Base-by-base conservation (phyloP, 2,797 vertebrate genomes). In the Bryconaethiops microstoma region DNA sequence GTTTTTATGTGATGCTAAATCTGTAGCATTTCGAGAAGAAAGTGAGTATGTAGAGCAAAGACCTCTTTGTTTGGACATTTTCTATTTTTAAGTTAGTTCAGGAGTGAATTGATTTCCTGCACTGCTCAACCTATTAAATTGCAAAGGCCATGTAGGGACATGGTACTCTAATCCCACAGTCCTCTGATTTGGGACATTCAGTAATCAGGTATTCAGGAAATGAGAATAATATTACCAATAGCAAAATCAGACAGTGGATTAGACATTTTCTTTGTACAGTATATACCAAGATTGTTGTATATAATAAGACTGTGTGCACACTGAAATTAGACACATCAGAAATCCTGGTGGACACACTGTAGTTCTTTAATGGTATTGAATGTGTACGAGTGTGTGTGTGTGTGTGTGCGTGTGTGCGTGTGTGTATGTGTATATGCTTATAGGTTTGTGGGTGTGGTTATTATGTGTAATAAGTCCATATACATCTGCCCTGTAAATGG, bases 101-200 rank as follows among this genome's bases (percentile, higher is more conserved):
- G 17, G 9, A 21, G 52, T 70, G 74, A 64, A 72, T 64, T 80
- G 68, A 68, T 77, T 52, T 76, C 29, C 76, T 67, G n/a, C 42
- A 48, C 74, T 42, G 52, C 42, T 78, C 17, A 73, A 45, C 16
- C 71, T 63, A 55, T 67, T 64, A 10, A 68, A 25, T 60, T 68
- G 63, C 63, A 63, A 48, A 80, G 69, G 52, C 60, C 78, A 80
- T 71, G 59, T 54, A 54, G 69, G 55, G 63, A 68, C 62, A 50
- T 1, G 17, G 0, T 42, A 35, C 45, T 42, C 21, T 80, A 80
- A 80, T 76, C 78, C 80, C 68, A 63, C 57, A 1, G 3, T 29
- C n/a, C 10, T 23, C 7, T 48, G 40, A 42, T 25, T 70, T 40
- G 7, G 19, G 60, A n/a, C 64, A 74, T 52, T 42, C 45, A 79